Percentiles rank a stretch among this genome's conserved stretches.
phyloP scores from a whole-genome alignment of 2,888 invertebrate genomes.

The Tenthredo amoena region DNA sequence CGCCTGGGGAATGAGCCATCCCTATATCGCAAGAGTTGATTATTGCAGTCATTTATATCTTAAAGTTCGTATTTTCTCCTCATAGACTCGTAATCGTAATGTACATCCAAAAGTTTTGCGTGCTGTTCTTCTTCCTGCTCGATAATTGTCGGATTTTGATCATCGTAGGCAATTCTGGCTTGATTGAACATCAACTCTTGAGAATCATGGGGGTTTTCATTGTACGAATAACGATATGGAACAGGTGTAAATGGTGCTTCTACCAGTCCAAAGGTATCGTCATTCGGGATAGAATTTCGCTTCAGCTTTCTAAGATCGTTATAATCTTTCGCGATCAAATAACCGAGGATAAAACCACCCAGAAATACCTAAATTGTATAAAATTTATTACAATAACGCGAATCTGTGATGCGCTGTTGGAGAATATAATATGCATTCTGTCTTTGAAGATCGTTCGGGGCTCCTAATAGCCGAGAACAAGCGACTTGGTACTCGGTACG shows the following conservation, averaged over 20 bases:
- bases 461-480: not conserved
- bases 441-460: not conserved
- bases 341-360: constrained; percentile 36
- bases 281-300: not conserved
- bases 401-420: not conserved
- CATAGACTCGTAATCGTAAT: constrained; percentile 41
- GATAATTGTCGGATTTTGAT: not conserved
- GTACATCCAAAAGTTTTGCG: not conserved
- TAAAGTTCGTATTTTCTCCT: constrained; percentile 6
- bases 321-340: constrained; percentile 21
- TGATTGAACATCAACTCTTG: constrained; percentile 32
- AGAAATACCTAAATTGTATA: constrained; percentile 5
- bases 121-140: not conserved
- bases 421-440: not conserved
- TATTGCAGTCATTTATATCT: not conserved
- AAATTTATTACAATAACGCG: not conserved
- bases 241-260: constrained; percentile 24
- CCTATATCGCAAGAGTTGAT: not conserved
- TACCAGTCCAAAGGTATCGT: not conserved
- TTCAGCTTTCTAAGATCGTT: not conserved
- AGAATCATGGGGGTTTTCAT: constrained; percentile 13
- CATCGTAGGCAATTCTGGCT: constrained; percentile 1
- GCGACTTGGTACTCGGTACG: not conserved
- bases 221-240: constrained; percentile 11
- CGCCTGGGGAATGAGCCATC: not conserved